Base-by-base conservation (phyloP, 2,888 invertebrate genomes). In the Sceliomorpha sp. region DNA sequence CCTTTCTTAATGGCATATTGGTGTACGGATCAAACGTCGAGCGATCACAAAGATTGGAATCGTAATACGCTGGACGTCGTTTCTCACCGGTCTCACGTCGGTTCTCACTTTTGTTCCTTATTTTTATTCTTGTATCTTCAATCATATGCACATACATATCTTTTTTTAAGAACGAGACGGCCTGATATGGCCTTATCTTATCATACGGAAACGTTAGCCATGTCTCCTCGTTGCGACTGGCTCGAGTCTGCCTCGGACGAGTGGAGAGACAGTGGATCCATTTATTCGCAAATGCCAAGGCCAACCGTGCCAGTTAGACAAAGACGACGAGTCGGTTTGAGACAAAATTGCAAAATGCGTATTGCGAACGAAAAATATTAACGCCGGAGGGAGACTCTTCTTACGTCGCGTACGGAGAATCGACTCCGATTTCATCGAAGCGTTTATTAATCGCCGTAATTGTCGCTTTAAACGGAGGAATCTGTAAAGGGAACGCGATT, bases 231-330 rank as follows among this genome's bases (percentile, higher is more conserved):
- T 70, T 50, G 64, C 67, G 51, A 70, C 71, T 66, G 70, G 58
- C 70, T 64, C 67, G 69, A 75, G 70, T 70, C 59, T 69, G 69
- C 39, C n/a, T 60, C 70, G 64, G 67, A 47, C 69, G 56, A 66
- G 66, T 69, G n/a, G n/a, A n/a, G n/a, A 68, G 63, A 73, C 70
- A 73, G 70, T 70, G 72, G 72, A 47, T 83, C 81, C 85, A 84
- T 87, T 87, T 87, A 86, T 86, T 84, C 84, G 81, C 80, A 77
- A 85, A 80, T 79, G 79, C 80, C 86, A 87, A 85, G 82, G 82
- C 74, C 81, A 71, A 50, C 36, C 17, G 67, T 58, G 53, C 44
- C 26, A 12, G 31, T 47, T 37, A 37, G 47, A 67, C 59, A 59
- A 67, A 55, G 60, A 53, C 26, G n/a, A n/a, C 7, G n/a, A 29